Evolutionary conservation across 2,888 invertebrate genomes (phyloP), one percentile per base, ranked within the genome.

Genomic region (Oegoconia quadripuncta): DNA sequence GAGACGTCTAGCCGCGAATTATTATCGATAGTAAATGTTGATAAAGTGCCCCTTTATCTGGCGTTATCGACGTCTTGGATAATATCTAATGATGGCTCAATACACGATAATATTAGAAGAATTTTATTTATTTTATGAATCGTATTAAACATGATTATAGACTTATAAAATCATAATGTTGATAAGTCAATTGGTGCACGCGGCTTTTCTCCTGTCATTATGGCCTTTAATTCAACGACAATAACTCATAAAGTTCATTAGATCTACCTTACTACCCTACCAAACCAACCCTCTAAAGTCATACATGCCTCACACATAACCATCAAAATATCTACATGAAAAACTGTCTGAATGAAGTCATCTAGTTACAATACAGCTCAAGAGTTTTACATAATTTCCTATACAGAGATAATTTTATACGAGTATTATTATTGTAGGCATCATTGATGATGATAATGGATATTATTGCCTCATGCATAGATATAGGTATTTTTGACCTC

Each of bases 381-480:
- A 28, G 47, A 40, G 46, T 44, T 57, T 56, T 53, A 61, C 53
- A 55, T 62, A 61, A 63, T 47, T 52, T 48, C 42, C 45, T 46
- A 41, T 55, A n/a, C 39, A 37, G 14, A 58, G 41, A 46, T 44
- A 50, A 46, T 42, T 47, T 34, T 31, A 36, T 16, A 39, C 34
- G 27, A 41, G 41, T 54, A 46, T 61, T 61, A 54, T 55, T 50
- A 27, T 2, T 16, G 3, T 29, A n/a, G 11, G 17, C 16, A n/a
- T 29, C 16, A 29, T 9, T 52, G 69, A 74, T 73, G 70, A 58
- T n/a, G n/a, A n/a, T n/a, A 53, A 59, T 64, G 58, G 53, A 62
- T 70, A 65, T 67, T 73, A 76, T 68, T 67, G 64, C 64, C 68
- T 64, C 68, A 65, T 44, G 44, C 73, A 74, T 74, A 73, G 58